Evolutionary conservation across 2,113 vertebrate species (phyloP).

Genomic region (Siniperca knerii): DNA sequence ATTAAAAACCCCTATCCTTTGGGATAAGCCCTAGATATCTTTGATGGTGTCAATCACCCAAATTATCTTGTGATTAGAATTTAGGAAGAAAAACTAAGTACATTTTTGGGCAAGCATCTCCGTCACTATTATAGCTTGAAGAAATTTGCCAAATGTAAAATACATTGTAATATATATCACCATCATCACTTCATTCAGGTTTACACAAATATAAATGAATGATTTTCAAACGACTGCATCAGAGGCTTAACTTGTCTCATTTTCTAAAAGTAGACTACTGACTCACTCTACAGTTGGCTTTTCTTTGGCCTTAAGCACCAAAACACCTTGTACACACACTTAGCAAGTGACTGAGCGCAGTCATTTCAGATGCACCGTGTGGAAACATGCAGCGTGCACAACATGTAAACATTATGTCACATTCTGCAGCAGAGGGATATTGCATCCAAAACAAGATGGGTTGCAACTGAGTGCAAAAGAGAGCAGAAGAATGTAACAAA

Average conservation of each 20-base stretch:
- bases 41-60: constrained; percentile 72
- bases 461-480: not conserved
- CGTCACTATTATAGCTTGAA: not conserved
- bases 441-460: constrained; percentile 18
- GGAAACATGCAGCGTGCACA: constrained; percentile 48
- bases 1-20: constrained; percentile 68
- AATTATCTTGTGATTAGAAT: constrained; percentile 62
- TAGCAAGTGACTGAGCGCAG: not conserved
- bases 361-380: constrained; percentile 15
- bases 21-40: constrained; percentile 76
- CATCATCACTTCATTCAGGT: constrained; percentile 2
- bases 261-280: constrained; percentile 8
- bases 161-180: not conserved
- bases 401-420: constrained; percentile 17
- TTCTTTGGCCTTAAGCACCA: constrained; percentile 42
- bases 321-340: constrained; percentile 29
- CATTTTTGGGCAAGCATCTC: constrained; percentile 21
- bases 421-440: constrained; percentile 28
- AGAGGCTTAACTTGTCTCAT: not conserved
- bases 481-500: constrained; percentile 4
- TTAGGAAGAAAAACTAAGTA: constrained; percentile 42
- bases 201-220: not conserved
- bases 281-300: not conserved
- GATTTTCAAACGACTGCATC: not conserved
- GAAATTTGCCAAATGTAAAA: constrained; percentile 1